Conservation (phyloP, 2,888 invertebrate species). For the Latrodectus hesperus region DNA sequence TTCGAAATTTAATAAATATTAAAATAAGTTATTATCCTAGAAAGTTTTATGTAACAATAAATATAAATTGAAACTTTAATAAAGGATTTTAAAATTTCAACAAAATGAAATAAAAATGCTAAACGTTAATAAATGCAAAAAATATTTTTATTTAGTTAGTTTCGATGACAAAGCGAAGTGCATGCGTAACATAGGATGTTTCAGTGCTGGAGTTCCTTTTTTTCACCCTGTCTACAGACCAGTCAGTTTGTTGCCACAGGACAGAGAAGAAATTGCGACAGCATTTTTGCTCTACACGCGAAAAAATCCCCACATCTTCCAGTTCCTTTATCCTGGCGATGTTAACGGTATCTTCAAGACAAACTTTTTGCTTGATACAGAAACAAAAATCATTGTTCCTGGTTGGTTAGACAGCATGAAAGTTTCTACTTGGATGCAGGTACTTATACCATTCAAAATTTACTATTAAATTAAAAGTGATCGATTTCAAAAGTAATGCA, state of each 20-base stretch:
- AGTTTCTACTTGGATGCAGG: conserved; percentile 63
- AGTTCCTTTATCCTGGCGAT: conserved; percentile 40
- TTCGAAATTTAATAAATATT: too few species aligned
- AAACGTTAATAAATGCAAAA: too few species aligned
- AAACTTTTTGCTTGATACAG: conserved; percentile 42
- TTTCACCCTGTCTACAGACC: conserved; percentile 66
- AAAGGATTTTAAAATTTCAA: too few species aligned
- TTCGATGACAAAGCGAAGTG: conserved; percentile 50
- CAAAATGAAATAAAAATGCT: too few species aligned
- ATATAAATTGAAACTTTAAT: too few species aligned
- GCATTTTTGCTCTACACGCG: conserved; percentile 59
- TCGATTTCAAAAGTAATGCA: not conserved
- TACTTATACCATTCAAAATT: not conserved
- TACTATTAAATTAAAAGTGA: not conserved
- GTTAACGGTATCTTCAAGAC: conserved; percentile 24
- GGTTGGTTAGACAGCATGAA: conserved; percentile 63
- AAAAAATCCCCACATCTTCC: conserved; percentile 33
- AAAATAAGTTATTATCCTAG: too few species aligned
- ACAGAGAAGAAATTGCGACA: conserved; percentile 49
- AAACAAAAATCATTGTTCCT: conserved; percentile 67
- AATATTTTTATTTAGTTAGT: conserved; percentile 32
- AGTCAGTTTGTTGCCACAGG: conserved; percentile 64
- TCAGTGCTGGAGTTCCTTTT: conserved; percentile 65
- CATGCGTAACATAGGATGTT: conserved; percentile 68
- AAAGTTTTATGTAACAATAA: too few species aligned